Conservation (phyloP, 2,888 invertebrate species). For the Hermodice carunculata region DNA sequence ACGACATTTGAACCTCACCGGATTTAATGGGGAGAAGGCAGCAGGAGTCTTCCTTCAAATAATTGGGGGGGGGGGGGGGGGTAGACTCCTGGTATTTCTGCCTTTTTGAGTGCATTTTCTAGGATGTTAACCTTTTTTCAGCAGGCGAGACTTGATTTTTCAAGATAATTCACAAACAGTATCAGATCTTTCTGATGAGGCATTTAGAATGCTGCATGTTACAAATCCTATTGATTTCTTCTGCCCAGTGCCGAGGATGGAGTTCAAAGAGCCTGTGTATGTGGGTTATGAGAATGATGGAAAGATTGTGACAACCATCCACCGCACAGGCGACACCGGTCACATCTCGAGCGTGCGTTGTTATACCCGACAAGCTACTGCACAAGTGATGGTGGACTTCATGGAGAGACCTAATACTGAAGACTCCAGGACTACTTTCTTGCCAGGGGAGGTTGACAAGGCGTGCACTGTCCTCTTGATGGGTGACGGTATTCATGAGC, state of each 20-base stretch:
- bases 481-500: conserved; percentile 62
- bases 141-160: not conserved
- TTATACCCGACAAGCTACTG: conserved; percentile 66
- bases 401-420: conserved; percentile 64
- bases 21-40: too few species aligned
- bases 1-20: too few species aligned
- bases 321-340: conserved; percentile 62
- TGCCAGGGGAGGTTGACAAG: conserved; percentile 64
- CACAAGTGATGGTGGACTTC: conserved; percentile 59
- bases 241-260: conserved; percentile 62
- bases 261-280: conserved; percentile 60
- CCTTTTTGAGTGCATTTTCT: too few species aligned
- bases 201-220: not conserved
- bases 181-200: not conserved
- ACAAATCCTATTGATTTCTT: not conserved
- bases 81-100: too few species aligned
- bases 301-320: conserved; percentile 54
- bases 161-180: not conserved
- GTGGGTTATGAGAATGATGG: conserved; percentile 61
- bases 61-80: too few species aligned
- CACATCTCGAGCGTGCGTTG: conserved; percentile 64
- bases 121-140: not conserved
- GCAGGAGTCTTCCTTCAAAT: too few species aligned
- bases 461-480: conserved; percentile 61
- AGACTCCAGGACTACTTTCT: conserved; percentile 59